These are phyloP conservation scores for Tupaia tana DNA, from an alignment of 2,113 vertebrate species.

Conservation along the genomic window DNA sequence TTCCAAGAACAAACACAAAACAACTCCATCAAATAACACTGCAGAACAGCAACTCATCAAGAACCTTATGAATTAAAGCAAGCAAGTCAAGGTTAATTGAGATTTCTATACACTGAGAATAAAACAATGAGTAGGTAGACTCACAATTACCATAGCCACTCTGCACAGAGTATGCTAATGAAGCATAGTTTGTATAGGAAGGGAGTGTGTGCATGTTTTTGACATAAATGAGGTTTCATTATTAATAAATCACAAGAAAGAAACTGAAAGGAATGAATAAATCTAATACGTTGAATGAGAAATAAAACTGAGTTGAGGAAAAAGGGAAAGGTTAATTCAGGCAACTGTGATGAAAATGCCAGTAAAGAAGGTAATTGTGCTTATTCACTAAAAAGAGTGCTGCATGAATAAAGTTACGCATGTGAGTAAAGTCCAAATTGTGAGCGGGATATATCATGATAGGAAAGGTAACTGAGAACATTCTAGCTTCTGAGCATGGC, in stretches of 20 bases:
- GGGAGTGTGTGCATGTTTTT: background rate
- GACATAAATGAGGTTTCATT: background rate
- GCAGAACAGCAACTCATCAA: background rate
- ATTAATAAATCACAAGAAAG: background rate
- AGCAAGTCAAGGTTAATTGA: background rate
- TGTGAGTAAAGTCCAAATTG: background rate
- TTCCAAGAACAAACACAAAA: background rate
- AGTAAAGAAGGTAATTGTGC: background rate
- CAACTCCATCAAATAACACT: background rate
- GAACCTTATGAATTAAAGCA: background rate
- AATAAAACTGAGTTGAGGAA: background rate
- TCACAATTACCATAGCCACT: background rate
- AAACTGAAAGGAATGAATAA: background rate
- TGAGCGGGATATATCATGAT: background rate
- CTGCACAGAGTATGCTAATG: background rate
- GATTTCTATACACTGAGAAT: background rate
- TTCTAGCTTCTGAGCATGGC: background rate
- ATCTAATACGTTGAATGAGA: background rate
- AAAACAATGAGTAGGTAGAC: no score
- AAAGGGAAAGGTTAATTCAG: background rate
- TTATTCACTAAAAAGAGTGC: background rate
- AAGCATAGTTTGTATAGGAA: background rate
- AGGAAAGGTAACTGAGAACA: background rate
- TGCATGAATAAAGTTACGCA: background rate
- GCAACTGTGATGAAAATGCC: background rate